phyloP scores from a whole-genome alignment of 2,797 vertebrate genomes.

The Aeoliscus strigatus region DNA sequence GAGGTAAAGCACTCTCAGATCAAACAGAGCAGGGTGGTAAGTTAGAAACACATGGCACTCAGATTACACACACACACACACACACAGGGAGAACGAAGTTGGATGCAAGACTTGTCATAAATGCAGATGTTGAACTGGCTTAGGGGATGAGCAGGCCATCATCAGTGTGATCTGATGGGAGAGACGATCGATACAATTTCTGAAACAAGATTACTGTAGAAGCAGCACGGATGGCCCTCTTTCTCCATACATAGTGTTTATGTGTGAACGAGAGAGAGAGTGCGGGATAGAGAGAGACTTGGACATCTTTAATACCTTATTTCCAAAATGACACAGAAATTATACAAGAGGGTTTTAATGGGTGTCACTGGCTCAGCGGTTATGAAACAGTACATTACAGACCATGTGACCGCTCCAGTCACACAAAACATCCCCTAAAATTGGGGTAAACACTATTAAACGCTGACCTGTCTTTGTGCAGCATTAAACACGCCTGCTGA shows the following conservation, averaged over 20 bases:
- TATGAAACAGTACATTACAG: conserved; percentile 36
- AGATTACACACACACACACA: too few relatives aligned
- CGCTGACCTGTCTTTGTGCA: background rate
- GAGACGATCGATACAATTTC: conserved; percentile 24
- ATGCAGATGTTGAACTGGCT: conserved; percentile 36
- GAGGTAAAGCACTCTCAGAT: conserved; percentile 63
- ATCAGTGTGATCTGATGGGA: conserved; percentile 9
- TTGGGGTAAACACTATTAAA: conserved; percentile 5
- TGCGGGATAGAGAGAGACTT: too few relatives aligned
- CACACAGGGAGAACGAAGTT: conserved; percentile 13
- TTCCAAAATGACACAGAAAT: conserved; percentile 32
- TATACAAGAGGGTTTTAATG: conserved; percentile 32
- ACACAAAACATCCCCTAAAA: conserved; percentile 14
- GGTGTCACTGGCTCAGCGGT: conserved; percentile 16
- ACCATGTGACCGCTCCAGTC: conserved; percentile 20
- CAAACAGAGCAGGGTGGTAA: conserved; percentile 36
- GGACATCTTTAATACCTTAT: conserved; percentile 16
- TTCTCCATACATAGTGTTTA: too few relatives aligned
- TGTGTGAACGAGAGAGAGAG: too few relatives aligned
- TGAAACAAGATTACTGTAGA: background rate
- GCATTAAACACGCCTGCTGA: too few relatives aligned
- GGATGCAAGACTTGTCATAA: conserved; percentile 31
- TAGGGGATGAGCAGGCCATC: conserved; percentile 13
- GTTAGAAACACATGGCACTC: conserved; percentile 31
- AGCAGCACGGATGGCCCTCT: background rate